phyloP scores from a whole-genome alignment of 2,888 invertebrate genomes.

The Torymus texanus region DNA sequence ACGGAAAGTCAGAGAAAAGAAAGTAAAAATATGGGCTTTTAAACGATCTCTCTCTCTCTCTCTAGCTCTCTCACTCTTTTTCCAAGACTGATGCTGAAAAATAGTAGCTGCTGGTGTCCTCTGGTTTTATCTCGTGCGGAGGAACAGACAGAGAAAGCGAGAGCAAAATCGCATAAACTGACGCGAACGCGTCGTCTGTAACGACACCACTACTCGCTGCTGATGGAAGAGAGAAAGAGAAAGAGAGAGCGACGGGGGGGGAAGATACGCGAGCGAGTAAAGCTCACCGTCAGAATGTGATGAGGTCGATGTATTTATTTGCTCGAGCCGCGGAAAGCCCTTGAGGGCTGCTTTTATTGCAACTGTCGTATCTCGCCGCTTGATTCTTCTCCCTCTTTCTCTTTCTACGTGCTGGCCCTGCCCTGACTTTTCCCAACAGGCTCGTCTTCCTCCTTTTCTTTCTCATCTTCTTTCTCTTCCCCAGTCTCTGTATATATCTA shows the following conservation, averaged over 20 bases:
- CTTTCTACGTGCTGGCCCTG: conserved; percentile 14
- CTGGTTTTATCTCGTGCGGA: neutral
- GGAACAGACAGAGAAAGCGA: too few relatives aligned
- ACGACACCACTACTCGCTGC: neutral
- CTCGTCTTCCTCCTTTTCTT: neutral
- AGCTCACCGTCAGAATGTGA: conserved; percentile 58
- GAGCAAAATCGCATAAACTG: conserved; percentile 19
- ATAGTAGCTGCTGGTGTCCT: neutral
- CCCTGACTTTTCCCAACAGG: conserved; percentile 24
- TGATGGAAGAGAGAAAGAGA: neutral
- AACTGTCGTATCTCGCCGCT: conserved; percentile 57
- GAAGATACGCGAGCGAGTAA: conserved; percentile 2
- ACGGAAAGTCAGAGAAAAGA: neutral
- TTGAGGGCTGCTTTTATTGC: conserved; percentile 66
- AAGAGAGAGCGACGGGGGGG: conserved; percentile 30
- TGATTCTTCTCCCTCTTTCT: conserved; percentile 56
- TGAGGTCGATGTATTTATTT: conserved; percentile 64
- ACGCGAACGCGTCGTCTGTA: neutral
- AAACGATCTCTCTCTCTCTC: neutral
- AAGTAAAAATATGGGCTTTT: conserved; percentile 2
- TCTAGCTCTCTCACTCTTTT: neutral
- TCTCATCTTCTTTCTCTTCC: neutral
- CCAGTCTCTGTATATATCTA: neutral
- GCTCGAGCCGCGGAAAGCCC: conserved; percentile 58
- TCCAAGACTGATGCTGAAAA: conserved; percentile 8